Evolutionary conservation across 2,113 vertebrate species (phyloP), one percentile per base, ranked within the genome.

Genomic region (Eonycteris spelaea): DNA sequence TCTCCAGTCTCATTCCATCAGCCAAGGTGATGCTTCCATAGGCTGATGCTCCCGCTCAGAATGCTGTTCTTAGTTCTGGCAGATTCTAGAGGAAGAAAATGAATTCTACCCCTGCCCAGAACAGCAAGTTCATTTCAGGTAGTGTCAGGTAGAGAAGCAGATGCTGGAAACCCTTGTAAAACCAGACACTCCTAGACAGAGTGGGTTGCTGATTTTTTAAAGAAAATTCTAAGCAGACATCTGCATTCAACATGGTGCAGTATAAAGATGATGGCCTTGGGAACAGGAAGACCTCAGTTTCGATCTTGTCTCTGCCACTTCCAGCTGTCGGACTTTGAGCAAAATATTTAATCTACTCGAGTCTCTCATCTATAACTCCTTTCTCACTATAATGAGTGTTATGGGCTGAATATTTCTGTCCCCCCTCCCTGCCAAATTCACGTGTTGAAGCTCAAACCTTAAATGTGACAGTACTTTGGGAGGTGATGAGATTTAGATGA

Each of bases 41-140:
- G 90, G 67, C 93, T 7, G 53, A 67, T 0, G 2, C 90, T 57
- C 78, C 68, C 0, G 0, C 59, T 59, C 48, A 6, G 10, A 40
- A 35, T 0, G 1, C 87, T 94, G 30, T 68, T 86, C 94, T 95
- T 79, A 88, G 96, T 70, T 73, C 82, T 59, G 89, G 87, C 71
- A 74, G 95, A 70, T 95, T 95, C 94, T 28, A n/a, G 80, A 80
- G 77, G 33, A 97, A n/a, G 88, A 94, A 93, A 90, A 96, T 55
- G 67, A 92, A 70, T 86, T 86, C 61, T 3, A 3, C 18, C 18
- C 53, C 65, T 15, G 94, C 93, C 68, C 55, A 73, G 77, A 77
- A 87, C 24, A 59, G 79, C 45, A 7, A 63, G 71, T 71, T 77
- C 92, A 26, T 61, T 57, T 53, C 78, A 55, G 83, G 79, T 16